Base-by-base conservation (phyloP, 2,888 invertebrate genomes). In the Proisotoma minuta region DNA sequence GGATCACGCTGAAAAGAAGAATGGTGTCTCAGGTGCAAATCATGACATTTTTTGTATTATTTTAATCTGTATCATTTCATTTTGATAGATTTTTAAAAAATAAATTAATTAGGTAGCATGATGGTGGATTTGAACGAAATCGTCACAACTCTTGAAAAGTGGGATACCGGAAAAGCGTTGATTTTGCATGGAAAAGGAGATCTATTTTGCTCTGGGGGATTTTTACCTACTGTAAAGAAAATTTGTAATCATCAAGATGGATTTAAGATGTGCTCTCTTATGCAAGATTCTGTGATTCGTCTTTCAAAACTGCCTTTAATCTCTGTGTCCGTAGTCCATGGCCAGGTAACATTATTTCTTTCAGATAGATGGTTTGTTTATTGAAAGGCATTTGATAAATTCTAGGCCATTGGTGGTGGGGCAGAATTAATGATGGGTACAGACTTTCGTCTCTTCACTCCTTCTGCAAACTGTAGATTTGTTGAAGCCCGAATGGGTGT, bases 151-250 rank as follows among this genome's bases (percentile, higher is more conserved):
- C 73, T 83, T 27, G 79, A 81, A 70, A 63, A 72, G 1, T 82
- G 82, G 82, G 60, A 74, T 2, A 58, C 65, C 73, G 76, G 78
- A 0, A 80, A 79, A 75, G 81, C 79, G 4, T 65, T 82, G 8
- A 74, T 83, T 15, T 58, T 83, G 3, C 74, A 76, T 60, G 81
- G 81, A 0, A 74, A 75, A 1, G 78, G 76, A 2, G 75, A 77
- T 8, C 77, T 76, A n/a, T 83, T 83, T 72, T 82, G 82, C 73
- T 80, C 82, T 1, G 83, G 83, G 10, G 82, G 80, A 2, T 82
- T 82, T 73, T 74, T 82, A 12, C 75, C 76, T 15, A 77, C 78
- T 34, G 78, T 80, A 1, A 74, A 74, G 47, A 61, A 74, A 53
- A 77, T 79, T 8, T 69, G 63, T 20, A 76, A 71, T 28, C 71